Percentiles rank a stretch among this genome's conserved stretches.
phyloP scores from a whole-genome alignment of 1,140 invertebrate genomes.

The Lordiphosa clarofinis region DNA sequence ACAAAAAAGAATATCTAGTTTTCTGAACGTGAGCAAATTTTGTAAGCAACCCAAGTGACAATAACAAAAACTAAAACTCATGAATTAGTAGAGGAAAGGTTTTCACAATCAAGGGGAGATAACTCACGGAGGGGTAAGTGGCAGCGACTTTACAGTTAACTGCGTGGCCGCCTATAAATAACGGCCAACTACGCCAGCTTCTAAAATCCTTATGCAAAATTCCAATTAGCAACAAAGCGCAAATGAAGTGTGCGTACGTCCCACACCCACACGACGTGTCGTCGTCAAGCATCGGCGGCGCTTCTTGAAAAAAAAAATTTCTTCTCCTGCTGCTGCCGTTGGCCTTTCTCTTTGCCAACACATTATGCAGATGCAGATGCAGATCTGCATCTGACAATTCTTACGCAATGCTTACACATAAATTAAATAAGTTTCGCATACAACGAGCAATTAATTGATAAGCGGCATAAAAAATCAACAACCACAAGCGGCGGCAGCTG shows the following conservation, averaged over 20 bases:
- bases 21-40: constrained; percentile 67
- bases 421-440: constrained; percentile 60
- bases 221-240: constrained; percentile 53
- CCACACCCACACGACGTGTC: constrained; percentile 20
- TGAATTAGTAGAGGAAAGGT: constrained; percentile 34
- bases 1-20: constrained; percentile 60
- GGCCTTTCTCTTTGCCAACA: constrained; percentile 17
- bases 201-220: constrained; percentile 31
- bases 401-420: constrained; percentile 58
- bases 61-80: constrained; percentile 19
- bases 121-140: not conserved
- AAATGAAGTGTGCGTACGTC: constrained; percentile 42
- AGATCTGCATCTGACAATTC: constrained; percentile 37
- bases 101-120: constrained; percentile 22
- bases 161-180: constrained; percentile 8
- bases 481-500: constrained; percentile 19
- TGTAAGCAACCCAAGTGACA: constrained; percentile 32
- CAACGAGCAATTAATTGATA: constrained; percentile 68
- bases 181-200: constrained; percentile 5
- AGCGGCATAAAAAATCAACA: constrained; percentile 43
- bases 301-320: no score
- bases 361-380: constrained; percentile 9
- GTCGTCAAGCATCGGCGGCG: constrained; percentile 5
- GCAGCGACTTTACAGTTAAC: not conserved
- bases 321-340: constrained; percentile 3